A percentile compares a stretch with the other conserved stretches of the same genome.
phyloP scores from a whole-genome alignment of 1,140 invertebrate genomes.

The Drosophila nannoptera region DNA sequence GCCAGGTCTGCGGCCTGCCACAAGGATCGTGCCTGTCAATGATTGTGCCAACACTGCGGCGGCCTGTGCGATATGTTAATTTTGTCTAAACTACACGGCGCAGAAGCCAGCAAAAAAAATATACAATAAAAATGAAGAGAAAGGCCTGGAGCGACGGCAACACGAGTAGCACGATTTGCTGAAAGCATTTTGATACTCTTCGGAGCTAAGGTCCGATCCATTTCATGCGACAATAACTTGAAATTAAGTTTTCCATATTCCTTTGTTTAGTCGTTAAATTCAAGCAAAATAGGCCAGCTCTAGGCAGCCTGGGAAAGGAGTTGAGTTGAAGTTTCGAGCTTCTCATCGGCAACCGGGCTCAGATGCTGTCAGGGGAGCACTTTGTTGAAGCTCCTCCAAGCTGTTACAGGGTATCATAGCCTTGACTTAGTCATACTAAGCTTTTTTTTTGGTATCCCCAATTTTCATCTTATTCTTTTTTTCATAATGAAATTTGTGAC shows the following conservation, averaged over 20 bases:
- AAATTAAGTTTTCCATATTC: too few species aligned
- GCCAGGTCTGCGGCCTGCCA: constrained; percentile 20
- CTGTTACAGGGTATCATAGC: neutral
- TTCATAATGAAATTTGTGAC: constrained; percentile 49
- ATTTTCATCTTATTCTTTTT: constrained; percentile 10
- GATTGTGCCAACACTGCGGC: constrained; percentile 23
- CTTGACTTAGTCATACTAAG: neutral
- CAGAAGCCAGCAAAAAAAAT: constrained; percentile 23
- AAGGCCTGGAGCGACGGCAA: constrained; percentile 17
- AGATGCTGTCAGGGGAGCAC: too few species aligned
- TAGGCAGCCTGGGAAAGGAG: too few species aligned
- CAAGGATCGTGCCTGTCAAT: constrained; percentile 19
- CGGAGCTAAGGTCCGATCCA: too few species aligned
- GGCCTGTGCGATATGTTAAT: constrained; percentile 69
- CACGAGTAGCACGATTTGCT: neutral
- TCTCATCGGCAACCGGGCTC: too few species aligned
- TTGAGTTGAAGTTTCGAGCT: too few species aligned
- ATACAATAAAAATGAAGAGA: neutral
- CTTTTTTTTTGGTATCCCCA: neutral
- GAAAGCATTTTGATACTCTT: too few species aligned
- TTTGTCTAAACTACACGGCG: constrained; percentile 63
- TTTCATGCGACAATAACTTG: too few species aligned
- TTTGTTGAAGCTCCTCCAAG: neutral
- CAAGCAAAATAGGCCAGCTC: too few species aligned
- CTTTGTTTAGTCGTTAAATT: too few species aligned